phyloP scores from a whole-genome alignment of 2,797 vertebrate genomes.

The Zenarchopterus dispar region DNA sequence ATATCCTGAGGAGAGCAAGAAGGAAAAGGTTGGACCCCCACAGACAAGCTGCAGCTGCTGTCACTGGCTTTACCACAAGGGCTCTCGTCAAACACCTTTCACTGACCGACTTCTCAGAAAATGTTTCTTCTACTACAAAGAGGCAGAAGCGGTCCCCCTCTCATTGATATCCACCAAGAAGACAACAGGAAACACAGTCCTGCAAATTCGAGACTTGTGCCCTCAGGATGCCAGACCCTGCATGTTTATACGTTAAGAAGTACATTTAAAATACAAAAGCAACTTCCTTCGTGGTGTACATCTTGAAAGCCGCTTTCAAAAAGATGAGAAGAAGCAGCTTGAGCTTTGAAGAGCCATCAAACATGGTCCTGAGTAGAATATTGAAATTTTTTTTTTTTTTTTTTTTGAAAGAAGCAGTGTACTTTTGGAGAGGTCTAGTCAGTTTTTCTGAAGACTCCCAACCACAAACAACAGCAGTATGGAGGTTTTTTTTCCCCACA shows the following conservation, averaged over 20 bases:
- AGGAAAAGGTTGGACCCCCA: slow-evolving; percentile 25
- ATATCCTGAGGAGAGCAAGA: slow-evolving; percentile 39
- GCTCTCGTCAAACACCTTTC: neutral
- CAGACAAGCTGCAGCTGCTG: neutral
- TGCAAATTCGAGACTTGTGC: neutral
- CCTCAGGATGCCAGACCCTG: neutral
- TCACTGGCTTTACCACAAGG: neutral
- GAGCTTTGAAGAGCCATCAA: slow-evolving; percentile 23
- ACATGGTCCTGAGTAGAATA: slow-evolving; percentile 7
- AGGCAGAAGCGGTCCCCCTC: neutral
- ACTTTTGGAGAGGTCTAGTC: too few relatives aligned
- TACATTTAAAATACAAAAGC: neutral
- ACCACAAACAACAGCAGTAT: too few relatives aligned
- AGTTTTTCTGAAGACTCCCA: too few relatives aligned
- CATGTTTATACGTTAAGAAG: slow-evolving; percentile 6
- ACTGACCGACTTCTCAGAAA: neutral
- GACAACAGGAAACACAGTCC: neutral
- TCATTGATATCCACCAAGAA: too few relatives aligned
- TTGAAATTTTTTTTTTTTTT: slow-evolving; percentile 15
- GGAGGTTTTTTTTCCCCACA: too few relatives aligned
- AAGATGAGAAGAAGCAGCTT: slow-evolving; percentile 12
- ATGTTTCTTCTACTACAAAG: slow-evolving; percentile 1
- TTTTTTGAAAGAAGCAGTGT: neutral
- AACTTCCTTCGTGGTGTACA: neutral
- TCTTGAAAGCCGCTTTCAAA: slow-evolving; percentile 24